Base-by-base conservation (phyloP, 2,113 vertebrate genomes). In the Ancistrus triradiatus region DNA sequence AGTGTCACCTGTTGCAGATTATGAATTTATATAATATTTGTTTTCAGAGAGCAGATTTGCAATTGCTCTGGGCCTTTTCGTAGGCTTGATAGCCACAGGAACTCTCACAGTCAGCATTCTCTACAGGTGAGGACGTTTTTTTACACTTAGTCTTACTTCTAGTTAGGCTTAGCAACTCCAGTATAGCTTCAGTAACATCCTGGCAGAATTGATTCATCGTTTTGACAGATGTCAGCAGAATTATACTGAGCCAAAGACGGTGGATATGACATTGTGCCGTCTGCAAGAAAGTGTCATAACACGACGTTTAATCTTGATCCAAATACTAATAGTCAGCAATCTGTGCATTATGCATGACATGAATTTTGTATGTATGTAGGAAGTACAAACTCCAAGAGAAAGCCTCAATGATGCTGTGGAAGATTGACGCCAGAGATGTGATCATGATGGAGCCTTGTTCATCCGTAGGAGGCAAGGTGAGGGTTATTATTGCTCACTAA, bases 361-460 rank as follows among this genome's bases (percentile, higher is more conserved):
- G n/a, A n/a, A n/a, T n/a, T n/a, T n/a, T n/a, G n/a, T n/a, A n/a
- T n/a, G n/a, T n/a, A n/a, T n/a, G n/a, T n/a, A 80, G 76, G 61
- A 74, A 74, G 61, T 72, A 74, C 57, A 74, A 70, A 40, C 52
- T 78, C 11, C 73, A 70, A 37, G 48, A 78, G 57, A 67, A 71
- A 15, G 58, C 59, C 7, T 74, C 70, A 14, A 66, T 66, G 74
- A 74, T 76, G 66, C 31, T 68, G 44, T 78, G 72, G 74, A 74
- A 28, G 59, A 22, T 78, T 47, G 56, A 51, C 47, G 42, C 40
- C 14, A 37, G 18, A 49, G 65, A 75, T 7, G 46, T 78, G 14
- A 62, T 64, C 19, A 28, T 69, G 33, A 71, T 47, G 52, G 62
- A 68, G 47, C 33, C 37, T 17, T 37, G 33, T 5, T 56, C 63